Evolutionary conservation across 2,888 invertebrate genomes (phyloP).

Genomic region (Meta bourneti): DNA sequence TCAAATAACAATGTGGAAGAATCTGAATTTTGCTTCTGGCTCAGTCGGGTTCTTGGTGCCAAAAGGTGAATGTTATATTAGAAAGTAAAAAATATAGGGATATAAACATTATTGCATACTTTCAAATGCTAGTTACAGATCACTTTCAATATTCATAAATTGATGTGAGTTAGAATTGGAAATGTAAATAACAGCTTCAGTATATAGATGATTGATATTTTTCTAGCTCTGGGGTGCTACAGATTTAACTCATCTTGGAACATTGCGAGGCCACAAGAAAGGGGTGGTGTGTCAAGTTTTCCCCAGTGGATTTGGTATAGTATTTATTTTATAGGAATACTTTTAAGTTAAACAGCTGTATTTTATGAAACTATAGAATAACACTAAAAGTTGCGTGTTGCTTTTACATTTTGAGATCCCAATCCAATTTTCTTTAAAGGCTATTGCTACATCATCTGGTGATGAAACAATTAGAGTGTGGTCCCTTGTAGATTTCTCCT

Average conservation of each 20-base stretch:
- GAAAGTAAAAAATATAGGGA: no score
- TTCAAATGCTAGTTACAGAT: no score
- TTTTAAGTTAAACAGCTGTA: not conserved
- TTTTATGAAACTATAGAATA: not conserved
- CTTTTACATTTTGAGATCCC: not conserved
- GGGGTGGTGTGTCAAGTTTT: slow-evolving; percentile 98
- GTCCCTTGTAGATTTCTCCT: slow-evolving; percentile 90
- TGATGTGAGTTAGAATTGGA: no score
- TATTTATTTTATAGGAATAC: not conserved
- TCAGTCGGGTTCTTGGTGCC: no score
- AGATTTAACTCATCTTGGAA: slow-evolving; percentile 68
- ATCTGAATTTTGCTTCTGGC: no score
- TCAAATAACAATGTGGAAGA: no score
- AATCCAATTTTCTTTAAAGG: slow-evolving; percentile 78
- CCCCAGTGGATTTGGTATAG: slow-evolving; percentile 90
- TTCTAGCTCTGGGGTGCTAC: slow-evolving; percentile 87
- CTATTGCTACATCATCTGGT: slow-evolving; percentile 91
- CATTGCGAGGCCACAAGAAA: slow-evolving; percentile 87
- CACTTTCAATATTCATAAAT: no score
- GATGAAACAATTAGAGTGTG: slow-evolving; percentile 94
- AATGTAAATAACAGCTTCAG: no score
- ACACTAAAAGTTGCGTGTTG: not conserved
- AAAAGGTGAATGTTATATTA: no score
- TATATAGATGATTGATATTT: not conserved
- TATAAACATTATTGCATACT: no score